A percentile compares a stretch with the other conserved stretches of the same genome.
Evolutionary conservation across 2,797 vertebrate species (phyloP).

Genomic region (Paramormyrops hopkinsi): DNA sequence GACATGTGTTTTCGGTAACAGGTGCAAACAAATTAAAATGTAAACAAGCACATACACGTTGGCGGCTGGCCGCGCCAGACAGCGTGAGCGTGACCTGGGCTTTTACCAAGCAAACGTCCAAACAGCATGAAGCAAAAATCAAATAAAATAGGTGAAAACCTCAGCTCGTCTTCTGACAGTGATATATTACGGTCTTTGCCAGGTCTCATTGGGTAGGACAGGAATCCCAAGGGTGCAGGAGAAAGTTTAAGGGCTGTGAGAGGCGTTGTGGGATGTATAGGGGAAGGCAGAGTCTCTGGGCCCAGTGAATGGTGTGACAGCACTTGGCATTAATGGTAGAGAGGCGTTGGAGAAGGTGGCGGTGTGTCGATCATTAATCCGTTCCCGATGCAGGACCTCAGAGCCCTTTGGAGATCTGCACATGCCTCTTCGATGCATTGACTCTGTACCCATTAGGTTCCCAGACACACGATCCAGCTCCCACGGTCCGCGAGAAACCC

Average conservation of each 20-base stretch:
- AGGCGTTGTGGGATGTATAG: neutral
- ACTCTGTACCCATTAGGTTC: neutral
- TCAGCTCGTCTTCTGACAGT: neutral
- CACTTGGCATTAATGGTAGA: neutral
- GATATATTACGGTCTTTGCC: conserved; percentile 5
- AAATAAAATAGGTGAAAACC: neutral
- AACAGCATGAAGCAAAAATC: conserved; percentile 9
- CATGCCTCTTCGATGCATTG: neutral
- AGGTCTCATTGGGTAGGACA: neutral
- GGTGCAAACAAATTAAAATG: neutral
- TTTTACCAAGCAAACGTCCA: neutral
- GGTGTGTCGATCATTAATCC: neutral
- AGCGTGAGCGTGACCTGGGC: neutral
- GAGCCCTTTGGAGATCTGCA: neutral
- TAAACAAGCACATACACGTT: neutral
- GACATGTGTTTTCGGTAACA: neutral
- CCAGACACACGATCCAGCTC: neutral
- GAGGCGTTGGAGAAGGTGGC: neutral
- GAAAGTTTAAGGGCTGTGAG: neutral
- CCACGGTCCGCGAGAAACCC: neutral
- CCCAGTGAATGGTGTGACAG: neutral
- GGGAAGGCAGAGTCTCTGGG: neutral
- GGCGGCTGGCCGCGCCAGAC: neutral
- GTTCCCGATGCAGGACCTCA: conserved; percentile 2
- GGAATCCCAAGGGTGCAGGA: neutral